Conservation (phyloP, 1,140 invertebrate genomes). For the Rhagoletis zephyria region DNA sequence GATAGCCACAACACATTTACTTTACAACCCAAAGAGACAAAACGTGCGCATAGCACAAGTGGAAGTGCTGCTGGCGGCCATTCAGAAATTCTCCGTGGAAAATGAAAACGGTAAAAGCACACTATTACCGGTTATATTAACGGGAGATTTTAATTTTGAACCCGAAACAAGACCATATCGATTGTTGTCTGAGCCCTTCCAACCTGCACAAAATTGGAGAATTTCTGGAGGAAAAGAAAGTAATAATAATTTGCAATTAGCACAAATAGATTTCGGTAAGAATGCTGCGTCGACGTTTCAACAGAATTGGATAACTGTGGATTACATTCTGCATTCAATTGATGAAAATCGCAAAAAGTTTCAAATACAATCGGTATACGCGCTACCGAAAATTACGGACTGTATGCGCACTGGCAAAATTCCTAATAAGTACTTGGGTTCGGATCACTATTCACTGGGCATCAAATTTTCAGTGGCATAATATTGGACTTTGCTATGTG, state of each 20-base stretch:
- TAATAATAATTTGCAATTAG: slow-evolving; percentile 58
- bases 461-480: slow-evolving; percentile 64
- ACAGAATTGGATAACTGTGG: slow-evolving; percentile 84
- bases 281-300: slow-evolving; percentile 81
- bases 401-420: slow-evolving; percentile 77
- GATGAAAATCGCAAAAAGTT: slow-evolving; percentile 58
- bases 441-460: slow-evolving; percentile 84
- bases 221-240: neutral
- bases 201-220: slow-evolving; percentile 63
- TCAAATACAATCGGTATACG: slow-evolving; percentile 74
- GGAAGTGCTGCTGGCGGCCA: slow-evolving; percentile 85
- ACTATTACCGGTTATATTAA: slow-evolving; percentile 85
- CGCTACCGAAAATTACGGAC: slow-evolving; percentile 78
- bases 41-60: slow-evolving; percentile 92
- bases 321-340: slow-evolving; percentile 83
- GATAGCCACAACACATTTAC: slow-evolving; percentile 93
- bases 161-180: slow-evolving; percentile 82
- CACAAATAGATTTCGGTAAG: slow-evolving; percentile 74
- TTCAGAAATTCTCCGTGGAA: slow-evolving; percentile 81
- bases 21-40: slow-evolving; percentile 90
- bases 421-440: slow-evolving; percentile 83
- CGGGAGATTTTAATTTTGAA: slow-evolving; percentile 91
- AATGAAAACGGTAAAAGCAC: neutral
- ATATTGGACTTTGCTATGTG: slow-evolving; percentile 74
- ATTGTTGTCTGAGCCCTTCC: slow-evolving; percentile 77